Percentiles rank a stretch among this genome's conserved stretches.
Evolutionary conservation across 2,113 vertebrate genomes (phyloP).

Genomic region (Pedionomus torquatus): DNA sequence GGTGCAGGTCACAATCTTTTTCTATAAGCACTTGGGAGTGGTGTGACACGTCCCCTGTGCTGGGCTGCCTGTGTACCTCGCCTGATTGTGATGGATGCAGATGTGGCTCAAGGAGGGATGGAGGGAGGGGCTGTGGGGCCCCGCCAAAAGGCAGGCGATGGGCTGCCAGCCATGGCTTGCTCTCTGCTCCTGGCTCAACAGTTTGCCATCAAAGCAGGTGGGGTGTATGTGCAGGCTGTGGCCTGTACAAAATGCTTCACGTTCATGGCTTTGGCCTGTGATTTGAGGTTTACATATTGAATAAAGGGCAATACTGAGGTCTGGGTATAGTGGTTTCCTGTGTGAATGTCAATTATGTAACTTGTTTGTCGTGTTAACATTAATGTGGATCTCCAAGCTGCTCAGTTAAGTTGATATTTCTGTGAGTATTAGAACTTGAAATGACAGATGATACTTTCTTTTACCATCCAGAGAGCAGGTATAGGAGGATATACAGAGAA

Average conservation of each 20-base stretch:
- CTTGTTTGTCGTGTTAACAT: background rate
- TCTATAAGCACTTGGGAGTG: background rate
- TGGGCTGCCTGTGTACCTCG: fast-evolving
- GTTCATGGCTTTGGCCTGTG: background rate
- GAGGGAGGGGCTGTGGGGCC: background rate
- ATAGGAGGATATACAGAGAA: background rate
- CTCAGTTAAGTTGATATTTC: background rate
- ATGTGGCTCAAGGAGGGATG: background rate
- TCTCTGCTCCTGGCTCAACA: background rate
- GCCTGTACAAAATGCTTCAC: background rate
- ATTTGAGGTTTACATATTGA: background rate
- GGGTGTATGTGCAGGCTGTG: background rate
- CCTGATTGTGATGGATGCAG: background rate
- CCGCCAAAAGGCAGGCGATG: background rate
- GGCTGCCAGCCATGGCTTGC: background rate
- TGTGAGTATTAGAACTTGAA: background rate
- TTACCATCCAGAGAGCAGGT: background rate
- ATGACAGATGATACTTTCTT: background rate
- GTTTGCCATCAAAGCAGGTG: background rate
- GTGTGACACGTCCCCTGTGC: background rate
- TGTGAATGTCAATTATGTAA: background rate
- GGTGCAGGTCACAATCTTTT: background rate
- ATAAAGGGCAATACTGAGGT: background rate
- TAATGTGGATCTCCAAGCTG: background rate
- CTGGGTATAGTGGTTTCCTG: background rate